These are phyloP conservation scores for Plecotus auritus DNA, from an alignment of 2,113 vertebrate species.

Conservation along the genomic window DNA sequence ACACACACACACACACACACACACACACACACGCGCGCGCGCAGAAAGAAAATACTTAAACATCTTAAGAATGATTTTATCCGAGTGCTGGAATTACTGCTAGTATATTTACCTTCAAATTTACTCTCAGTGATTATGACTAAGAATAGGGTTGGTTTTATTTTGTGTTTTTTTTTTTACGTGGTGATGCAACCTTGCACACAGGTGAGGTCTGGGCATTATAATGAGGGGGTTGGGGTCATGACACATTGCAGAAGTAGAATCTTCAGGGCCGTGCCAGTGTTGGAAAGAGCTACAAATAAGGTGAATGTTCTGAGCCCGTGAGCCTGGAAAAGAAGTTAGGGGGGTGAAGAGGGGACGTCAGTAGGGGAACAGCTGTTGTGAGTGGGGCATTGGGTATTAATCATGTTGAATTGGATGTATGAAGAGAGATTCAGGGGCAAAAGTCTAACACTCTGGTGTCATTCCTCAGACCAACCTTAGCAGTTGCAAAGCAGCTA, in stretches of 20 bases:
- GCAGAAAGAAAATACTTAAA: background rate
- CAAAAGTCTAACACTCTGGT: background rate
- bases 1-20: background rate
- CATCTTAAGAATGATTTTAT: background rate
- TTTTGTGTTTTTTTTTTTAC: background rate
- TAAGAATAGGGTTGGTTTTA: background rate
- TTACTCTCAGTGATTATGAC: background rate
- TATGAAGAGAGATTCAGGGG: background rate
- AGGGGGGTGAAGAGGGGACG: background rate
- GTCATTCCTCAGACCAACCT: background rate
- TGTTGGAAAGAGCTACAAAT: background rate
- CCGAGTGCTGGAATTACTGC: background rate
- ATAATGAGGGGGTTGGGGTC: background rate
- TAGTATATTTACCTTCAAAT: background rate
- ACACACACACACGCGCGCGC: no score
- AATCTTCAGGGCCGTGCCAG: background rate
- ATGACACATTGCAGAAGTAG: background rate
- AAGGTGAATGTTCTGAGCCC: background rate
- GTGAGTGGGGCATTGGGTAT: background rate
- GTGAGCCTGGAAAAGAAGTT: background rate
- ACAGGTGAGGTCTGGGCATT: background rate
- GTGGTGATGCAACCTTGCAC: background rate
- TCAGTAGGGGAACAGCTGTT: background rate
- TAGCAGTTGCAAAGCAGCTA: background rate
- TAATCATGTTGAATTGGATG: background rate